phyloP scores from a whole-genome alignment of 2,797 vertebrate species.

The Oreochromis mossambicus region DNA sequence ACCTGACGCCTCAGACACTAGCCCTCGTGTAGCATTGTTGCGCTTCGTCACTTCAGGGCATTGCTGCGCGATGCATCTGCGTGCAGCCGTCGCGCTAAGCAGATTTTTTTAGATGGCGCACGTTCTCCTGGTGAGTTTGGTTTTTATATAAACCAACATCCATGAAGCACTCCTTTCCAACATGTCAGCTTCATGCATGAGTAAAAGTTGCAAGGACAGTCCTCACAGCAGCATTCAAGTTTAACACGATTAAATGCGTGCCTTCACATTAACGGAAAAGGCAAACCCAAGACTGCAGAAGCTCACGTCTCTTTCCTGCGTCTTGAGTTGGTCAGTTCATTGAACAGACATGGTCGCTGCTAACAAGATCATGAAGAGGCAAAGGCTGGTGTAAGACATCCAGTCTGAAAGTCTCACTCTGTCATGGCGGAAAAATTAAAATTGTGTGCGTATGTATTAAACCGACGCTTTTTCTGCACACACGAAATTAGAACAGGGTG shows the following conservation, averaged over 20 bases:
- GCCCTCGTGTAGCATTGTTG: conserved; percentile 17
- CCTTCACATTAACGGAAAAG: background rate
- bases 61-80: background rate
- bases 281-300: background rate
- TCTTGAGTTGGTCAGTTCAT: background rate
- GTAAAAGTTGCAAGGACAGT: background rate
- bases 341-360: background rate
- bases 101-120: background rate
- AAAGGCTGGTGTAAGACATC: background rate
- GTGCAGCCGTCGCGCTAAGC: background rate
- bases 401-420: background rate
- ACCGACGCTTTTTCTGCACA: background rate
- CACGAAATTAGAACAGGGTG: rapidly evolving
- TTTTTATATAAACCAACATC: background rate
- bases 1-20: conserved; percentile 45
- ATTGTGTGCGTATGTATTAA: background rate
- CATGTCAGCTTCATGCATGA: background rate
- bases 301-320: background rate
- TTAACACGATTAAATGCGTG: background rate
- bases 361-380: background rate
- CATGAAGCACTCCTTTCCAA: background rate
- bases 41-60: conserved; percentile 1
- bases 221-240: background rate
- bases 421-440: background rate
- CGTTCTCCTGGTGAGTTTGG: background rate